These are phyloP conservation scores for Metacarcinus magister DNA, from an alignment of 2,888 invertebrate species.

Conservation along the genomic window DNA sequence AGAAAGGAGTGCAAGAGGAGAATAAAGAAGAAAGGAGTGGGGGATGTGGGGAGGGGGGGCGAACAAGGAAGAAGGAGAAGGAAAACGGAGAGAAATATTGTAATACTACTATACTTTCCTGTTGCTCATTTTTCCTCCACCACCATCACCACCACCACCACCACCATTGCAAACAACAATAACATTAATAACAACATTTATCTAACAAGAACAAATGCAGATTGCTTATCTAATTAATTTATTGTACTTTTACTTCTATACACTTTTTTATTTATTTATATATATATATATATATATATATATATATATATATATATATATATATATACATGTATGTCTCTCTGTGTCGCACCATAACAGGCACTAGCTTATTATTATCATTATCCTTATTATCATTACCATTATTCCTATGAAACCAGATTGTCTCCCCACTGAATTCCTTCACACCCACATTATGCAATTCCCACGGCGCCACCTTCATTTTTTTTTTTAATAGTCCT, in stretches of 20 bases:
- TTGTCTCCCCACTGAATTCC: not conserved
- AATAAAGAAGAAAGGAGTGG: not conserved
- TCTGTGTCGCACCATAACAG: too few relatives aligned
- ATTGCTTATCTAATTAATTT: too few relatives aligned
- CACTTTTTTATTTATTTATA: too few relatives aligned
- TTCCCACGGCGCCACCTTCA: not conserved
- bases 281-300: too few relatives aligned
- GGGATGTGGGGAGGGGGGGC: too few relatives aligned
- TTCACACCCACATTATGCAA: constrained; percentile 16
- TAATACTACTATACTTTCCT: not conserved
- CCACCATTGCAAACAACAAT: not conserved
- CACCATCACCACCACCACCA: not conserved
- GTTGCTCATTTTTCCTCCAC: not conserved
- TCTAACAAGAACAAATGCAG: too few relatives aligned
- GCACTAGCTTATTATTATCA: too few relatives aligned
- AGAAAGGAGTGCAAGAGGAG: not conserved
- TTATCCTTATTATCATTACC: not conserved
- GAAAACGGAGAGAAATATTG: not conserved
- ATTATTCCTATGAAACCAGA: not conserved
- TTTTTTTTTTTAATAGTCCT: too few relatives aligned
- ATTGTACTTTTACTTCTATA: too few relatives aligned
- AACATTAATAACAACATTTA: too few relatives aligned
- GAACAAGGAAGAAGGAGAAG: not conserved
- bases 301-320: too few relatives aligned
- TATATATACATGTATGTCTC: constrained; percentile 50